Evolutionary conservation across 2,797 vertebrate species (phyloP).

Genomic region (Trichosurus vulpecula): DNA sequence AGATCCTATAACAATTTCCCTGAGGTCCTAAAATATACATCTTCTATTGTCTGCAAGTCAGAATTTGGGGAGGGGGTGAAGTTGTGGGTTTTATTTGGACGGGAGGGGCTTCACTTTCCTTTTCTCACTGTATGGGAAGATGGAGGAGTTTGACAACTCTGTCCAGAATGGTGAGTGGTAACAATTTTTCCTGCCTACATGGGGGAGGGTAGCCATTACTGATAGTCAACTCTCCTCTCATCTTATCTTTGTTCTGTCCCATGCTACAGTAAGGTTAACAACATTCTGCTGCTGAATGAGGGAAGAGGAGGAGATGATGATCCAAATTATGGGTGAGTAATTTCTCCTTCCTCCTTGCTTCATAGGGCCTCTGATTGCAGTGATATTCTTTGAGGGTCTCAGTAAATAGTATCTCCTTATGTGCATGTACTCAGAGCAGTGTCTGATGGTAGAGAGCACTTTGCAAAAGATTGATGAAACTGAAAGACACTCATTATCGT

Average conservation of each 20-base stretch:
- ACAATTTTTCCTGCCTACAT: background rate
- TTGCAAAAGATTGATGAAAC: slow-evolving; percentile 63
- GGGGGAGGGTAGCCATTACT: background rate
- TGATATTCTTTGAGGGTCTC: slow-evolving; percentile 61
- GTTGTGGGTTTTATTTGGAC: background rate
- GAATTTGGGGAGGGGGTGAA: background rate
- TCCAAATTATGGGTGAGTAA: slow-evolving; percentile 64
- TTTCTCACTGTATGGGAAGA: background rate
- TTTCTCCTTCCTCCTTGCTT: slow-evolving; percentile 39
- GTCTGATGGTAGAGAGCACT: slow-evolving; percentile 69
- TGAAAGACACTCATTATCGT: slow-evolving; percentile 69
- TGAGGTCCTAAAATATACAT: background rate
- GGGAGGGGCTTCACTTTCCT: background rate
- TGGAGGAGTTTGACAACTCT: slow-evolving; percentile 1
- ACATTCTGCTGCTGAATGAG: slow-evolving; percentile 10
- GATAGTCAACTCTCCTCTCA: background rate
- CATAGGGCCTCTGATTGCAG: slow-evolving; percentile 70
- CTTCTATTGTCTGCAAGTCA: background rate
- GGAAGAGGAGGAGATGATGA: slow-evolving; percentile 9
- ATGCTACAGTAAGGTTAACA: slow-evolving; percentile 40
- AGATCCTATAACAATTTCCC: background rate
- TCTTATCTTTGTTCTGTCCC: slow-evolving; percentile 30
- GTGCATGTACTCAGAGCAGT: slow-evolving; percentile 61
- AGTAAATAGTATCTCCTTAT: slow-evolving; percentile 63
- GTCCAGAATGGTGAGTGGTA: background rate